Conservation (phyloP, 2,888 invertebrate genomes). For the Rhopalosiphum nymphaeae region DNA sequence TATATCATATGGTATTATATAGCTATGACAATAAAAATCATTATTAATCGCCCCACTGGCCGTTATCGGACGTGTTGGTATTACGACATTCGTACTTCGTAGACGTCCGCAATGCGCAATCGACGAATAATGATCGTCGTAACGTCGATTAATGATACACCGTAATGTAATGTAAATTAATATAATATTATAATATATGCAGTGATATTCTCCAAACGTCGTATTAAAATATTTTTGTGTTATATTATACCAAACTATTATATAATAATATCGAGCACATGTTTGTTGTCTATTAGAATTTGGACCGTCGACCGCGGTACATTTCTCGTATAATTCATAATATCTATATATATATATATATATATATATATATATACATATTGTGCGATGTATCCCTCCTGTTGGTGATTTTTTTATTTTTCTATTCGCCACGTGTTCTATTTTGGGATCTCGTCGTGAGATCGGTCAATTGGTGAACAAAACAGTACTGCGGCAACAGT, state of each 20-base stretch:
- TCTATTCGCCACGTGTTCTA: not conserved
- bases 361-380: not conserved
- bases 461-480: conserved; percentile 13
- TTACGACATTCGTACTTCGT: not conserved
- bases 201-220: not conserved
- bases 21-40: not conserved
- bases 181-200: not conserved
- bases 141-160: not conserved
- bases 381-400: not conserved
- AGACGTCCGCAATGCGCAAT: not conserved
- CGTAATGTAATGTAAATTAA: not conserved
- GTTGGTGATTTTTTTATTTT: not conserved
- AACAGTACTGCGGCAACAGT: not conserved
- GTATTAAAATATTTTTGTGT: not conserved
- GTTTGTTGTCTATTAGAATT: not conserved
- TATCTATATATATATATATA: not conserved
- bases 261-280: not conserved
- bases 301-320: not conserved
- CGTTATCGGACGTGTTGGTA: not conserved
- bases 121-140: not conserved
- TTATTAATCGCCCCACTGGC: not conserved
- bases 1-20: not conserved
- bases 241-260: not conserved
- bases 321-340: not conserved
- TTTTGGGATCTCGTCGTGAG: conserved; percentile 17